phyloP scores from a whole-genome alignment of 1,140 invertebrate genomes.

The Drosophila ambigua region DNA sequence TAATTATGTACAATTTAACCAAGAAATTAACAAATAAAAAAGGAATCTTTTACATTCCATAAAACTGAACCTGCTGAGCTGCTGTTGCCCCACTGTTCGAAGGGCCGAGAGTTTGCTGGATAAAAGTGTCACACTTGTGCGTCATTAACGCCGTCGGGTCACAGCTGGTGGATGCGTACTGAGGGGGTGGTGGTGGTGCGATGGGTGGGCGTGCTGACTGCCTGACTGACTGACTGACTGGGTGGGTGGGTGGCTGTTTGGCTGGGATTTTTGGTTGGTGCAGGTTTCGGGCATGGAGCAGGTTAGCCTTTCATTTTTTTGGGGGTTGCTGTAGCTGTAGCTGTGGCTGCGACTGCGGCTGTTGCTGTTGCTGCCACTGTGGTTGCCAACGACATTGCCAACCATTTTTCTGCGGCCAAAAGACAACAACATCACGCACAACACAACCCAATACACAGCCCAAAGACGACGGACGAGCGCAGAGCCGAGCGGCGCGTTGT shows the following conservation, averaged over 20 bases:
- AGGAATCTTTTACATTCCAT: background rate
- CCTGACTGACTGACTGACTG: background rate
- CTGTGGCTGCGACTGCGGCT: too few relatives aligned
- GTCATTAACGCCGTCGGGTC: constrained; percentile 80
- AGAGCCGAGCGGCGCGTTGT: constrained; percentile 51
- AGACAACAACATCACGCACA: constrained; percentile 26
- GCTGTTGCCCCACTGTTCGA: constrained; percentile 11
- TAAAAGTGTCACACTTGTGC: constrained; percentile 80
- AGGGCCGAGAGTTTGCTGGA: constrained; percentile 7
- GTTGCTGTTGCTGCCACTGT: constrained; percentile 67
- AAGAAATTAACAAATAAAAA: background rate
- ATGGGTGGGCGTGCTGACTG: constrained; percentile 2
- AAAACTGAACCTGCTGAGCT: too few relatives aligned
- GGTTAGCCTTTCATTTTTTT: constrained; percentile 27
- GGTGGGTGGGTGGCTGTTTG: constrained; percentile 27
- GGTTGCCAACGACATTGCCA: constrained; percentile 77
- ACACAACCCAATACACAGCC: background rate
- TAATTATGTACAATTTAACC: too few relatives aligned
- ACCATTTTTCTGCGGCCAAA: constrained; percentile 78
- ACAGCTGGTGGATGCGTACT: constrained; percentile 73
- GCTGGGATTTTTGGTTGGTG: constrained; percentile 23
- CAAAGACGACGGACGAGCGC: background rate
- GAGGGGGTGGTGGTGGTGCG: constrained; percentile 17
- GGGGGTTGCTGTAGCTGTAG: constrained; percentile 39
- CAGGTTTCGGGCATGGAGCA: constrained; percentile 20